Evolutionary conservation across 23 tunicate species (phyloP), one percentile per base, ranked within the genome.

Genomic region (Ciona savignyi): DNA sequence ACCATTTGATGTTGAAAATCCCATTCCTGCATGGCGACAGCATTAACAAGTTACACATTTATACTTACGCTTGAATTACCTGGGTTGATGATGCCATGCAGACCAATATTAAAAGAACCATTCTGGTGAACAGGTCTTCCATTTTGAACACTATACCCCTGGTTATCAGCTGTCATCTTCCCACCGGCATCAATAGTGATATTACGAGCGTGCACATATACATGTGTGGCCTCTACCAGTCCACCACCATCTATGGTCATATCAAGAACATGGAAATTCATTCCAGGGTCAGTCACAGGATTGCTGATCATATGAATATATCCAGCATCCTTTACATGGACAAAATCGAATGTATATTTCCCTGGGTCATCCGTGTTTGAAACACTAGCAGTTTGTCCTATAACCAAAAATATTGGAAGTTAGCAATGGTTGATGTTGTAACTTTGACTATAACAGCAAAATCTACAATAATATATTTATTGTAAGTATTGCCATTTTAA

Each of bases 171-270:
- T 28, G 77, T 27, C 65, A 73, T 32, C 66, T 35, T 26, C 6
- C 77, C 77, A 49, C 77, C 77, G 34, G 77, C 28, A 48, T 73
- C 77, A 49, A 73, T 73, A 3, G 77, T 73, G 33, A 73, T 73
- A 65, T 73, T 49, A 11, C 28, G 65, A 49, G 77, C 77, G 27
- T 60, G 77, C 3, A 73, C 66, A 73, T 73, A 73, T 4, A 73
- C 77, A 73, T 73, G 77, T 21, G 77, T 73, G 0, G 62, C 77
- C 51, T 73, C 77, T 33, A 73, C 77, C 20, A 35, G 30, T 19
- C 77, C 77, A 42, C 77, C 77, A 15, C 77, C 77, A 48, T 73
- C 77, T 15, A 73, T 34, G 20, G 65, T 73, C 21, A 73, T 56
- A 27, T 73, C 77, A 19, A 27, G 35, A 27, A 73, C 66, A 3